phyloP scores from a whole-genome alignment of 1,140 invertebrate genomes.

The Aphelinus certus region DNA sequence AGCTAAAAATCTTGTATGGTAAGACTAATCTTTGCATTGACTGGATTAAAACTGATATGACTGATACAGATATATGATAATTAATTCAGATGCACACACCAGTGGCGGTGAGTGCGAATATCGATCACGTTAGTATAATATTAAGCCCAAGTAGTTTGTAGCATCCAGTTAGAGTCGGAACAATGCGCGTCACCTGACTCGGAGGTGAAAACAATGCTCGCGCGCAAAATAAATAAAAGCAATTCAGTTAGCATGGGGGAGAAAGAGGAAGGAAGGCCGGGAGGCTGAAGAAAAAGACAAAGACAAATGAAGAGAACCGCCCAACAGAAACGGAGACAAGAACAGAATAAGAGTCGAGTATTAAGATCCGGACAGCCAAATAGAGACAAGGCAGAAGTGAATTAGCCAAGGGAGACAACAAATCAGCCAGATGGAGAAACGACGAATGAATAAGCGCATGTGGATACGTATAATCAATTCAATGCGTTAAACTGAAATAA shows the following conservation, averaged over 20 bases:
- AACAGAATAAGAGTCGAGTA: conserved; percentile 4
- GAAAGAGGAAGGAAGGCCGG: neutral
- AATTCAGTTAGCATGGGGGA: neutral
- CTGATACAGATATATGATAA: neutral
- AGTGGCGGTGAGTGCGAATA: conserved; percentile 1
- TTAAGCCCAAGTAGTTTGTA: conserved; percentile 21
- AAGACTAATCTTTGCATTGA: too few relatives aligned
- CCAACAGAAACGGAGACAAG: neutral
- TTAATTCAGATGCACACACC: neutral
- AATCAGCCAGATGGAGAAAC: conserved; percentile 5
- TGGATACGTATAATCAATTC: neutral
- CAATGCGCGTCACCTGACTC: conserved; percentile 18
- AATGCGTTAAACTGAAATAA: neutral
- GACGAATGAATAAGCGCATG: conserved; percentile 5
- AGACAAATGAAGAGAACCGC: conserved; percentile 5
- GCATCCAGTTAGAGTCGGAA: conserved; percentile 7
- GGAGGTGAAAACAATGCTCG: conserved; percentile 26
- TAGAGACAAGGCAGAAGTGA: conserved; percentile 27
- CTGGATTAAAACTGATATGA: neutral
- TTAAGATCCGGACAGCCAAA: conserved; percentile 16
- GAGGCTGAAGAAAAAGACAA: neutral
- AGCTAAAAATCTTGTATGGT: too few relatives aligned
- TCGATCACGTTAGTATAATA: neutral
- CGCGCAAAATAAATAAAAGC: conserved; percentile 29
- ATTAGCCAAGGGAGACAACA: conserved; percentile 19